These are phyloP conservation scores for Manis crassicaudata DNA, from an alignment of 2,797 vertebrate species.

Conservation along the genomic window DNA sequence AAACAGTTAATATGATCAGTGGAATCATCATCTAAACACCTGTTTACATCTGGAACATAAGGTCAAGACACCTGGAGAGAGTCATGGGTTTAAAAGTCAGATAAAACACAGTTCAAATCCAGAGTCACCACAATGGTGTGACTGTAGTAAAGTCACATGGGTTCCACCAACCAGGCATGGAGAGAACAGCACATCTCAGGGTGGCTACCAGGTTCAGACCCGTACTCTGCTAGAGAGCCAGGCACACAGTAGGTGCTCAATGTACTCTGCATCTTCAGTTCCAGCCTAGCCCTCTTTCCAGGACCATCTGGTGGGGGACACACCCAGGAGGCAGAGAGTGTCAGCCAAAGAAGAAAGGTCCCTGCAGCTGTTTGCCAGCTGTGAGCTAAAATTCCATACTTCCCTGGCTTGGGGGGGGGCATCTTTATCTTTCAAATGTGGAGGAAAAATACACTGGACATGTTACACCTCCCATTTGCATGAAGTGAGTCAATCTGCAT, in stretches of 20 bases:
- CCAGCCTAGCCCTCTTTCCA: neutral
- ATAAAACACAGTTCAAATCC: neutral
- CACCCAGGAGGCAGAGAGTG: neutral
- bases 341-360: neutral
- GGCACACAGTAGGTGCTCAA: neutral
- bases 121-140: neutral
- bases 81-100: neutral
- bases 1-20: neutral
- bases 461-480: neutral
- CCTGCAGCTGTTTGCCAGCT: neutral
- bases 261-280: neutral
- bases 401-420: neutral
- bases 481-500: neutral
- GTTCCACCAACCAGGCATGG: neutral
- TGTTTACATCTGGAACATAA: neutral
- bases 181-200: neutral
- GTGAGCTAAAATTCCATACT: neutral
- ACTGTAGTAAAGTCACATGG: neutral
- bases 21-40: neutral
- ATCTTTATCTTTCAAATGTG: neutral
- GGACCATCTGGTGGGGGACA: neutral
- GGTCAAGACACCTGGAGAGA: accelerated
- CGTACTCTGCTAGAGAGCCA: neutral
- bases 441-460: neutral
- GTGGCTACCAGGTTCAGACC: accelerated